Conservation (phyloP, 2,797 vertebrate genomes). For the Acestrorhynchus altus region DNA sequence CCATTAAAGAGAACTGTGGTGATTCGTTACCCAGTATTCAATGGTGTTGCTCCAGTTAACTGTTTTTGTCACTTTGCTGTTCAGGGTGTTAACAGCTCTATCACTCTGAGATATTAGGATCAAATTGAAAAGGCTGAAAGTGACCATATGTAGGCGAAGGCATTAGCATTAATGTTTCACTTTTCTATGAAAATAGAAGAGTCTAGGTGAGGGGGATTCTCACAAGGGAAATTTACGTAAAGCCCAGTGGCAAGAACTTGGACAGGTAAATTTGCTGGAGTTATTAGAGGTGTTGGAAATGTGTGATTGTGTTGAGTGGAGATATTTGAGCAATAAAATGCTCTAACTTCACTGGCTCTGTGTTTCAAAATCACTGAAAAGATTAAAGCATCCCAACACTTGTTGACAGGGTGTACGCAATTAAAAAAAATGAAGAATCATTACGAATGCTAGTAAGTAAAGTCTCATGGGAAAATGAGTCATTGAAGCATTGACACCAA, state of each 20-base stretch:
- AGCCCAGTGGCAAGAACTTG: neutral
- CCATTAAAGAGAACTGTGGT: too few species aligned
- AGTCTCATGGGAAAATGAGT: neutral
- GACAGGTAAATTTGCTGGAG: neutral
- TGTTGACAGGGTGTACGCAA: neutral
- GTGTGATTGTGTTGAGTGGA: neutral
- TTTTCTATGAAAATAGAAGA: neutral
- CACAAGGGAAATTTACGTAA: neutral
- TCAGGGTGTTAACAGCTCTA: neutral
- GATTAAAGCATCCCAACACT: neutral
- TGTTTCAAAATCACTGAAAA: neutral
- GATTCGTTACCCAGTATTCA: too few species aligned
- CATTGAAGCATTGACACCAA: neutral
- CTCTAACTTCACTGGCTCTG: neutral
- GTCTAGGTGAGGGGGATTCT: neutral
- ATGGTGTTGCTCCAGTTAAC: neutral
- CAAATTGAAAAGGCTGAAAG: neutral
- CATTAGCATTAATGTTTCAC: neutral
- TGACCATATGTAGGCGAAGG: neutral
- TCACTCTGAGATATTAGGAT: neutral
- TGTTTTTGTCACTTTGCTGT: neutral
- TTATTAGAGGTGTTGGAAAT: neutral
- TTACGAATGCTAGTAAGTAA: neutral
- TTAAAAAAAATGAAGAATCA: conserved; percentile 1
- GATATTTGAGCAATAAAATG: neutral